Evolutionary conservation across 1,140 invertebrate species (phyloP).

Genomic region (Probaryconus sp.): DNA sequence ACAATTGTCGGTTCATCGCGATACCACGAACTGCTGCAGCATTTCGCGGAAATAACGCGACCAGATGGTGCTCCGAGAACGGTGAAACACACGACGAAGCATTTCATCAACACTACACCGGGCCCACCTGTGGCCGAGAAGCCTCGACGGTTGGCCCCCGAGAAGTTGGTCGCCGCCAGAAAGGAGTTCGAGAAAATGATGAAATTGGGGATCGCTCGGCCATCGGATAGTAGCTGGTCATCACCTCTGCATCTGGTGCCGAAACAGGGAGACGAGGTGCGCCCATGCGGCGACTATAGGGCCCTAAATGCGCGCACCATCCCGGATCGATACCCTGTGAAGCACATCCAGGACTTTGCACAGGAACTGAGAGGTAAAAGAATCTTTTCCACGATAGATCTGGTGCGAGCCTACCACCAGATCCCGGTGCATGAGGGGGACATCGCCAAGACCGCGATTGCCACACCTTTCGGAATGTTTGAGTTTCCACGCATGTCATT

Average conservation of each 20-base stretch:
- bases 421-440: constrained; percentile 60
- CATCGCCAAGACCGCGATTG: constrained; percentile 68
- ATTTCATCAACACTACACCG: too few relatives aligned
- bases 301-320: constrained; percentile 67
- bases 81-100: too few relatives aligned
- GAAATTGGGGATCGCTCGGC: not conserved
- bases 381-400: constrained; percentile 63
- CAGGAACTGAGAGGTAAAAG: constrained; percentile 61
- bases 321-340: constrained; percentile 67
- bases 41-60: too few relatives aligned
- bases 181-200: constrained; percentile 34
- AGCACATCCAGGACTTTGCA: constrained; percentile 65
- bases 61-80: too few relatives aligned
- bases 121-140: not conserved
- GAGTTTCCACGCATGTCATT: constrained; percentile 59
- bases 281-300: constrained; percentile 62
- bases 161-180: not conserved
- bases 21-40: too few relatives aligned
- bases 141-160: not conserved
- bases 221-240: not conserved
- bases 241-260: constrained; percentile 23
- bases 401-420: too few relatives aligned
- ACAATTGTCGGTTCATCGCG: not conserved
- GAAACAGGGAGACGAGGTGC: constrained; percentile 50
- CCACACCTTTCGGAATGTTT: constrained; percentile 68